Evolutionary conservation across 2,888 invertebrate genomes (phyloP), one percentile per base, ranked within the genome.

Genomic region (Pyrrhia umbra): DNA sequence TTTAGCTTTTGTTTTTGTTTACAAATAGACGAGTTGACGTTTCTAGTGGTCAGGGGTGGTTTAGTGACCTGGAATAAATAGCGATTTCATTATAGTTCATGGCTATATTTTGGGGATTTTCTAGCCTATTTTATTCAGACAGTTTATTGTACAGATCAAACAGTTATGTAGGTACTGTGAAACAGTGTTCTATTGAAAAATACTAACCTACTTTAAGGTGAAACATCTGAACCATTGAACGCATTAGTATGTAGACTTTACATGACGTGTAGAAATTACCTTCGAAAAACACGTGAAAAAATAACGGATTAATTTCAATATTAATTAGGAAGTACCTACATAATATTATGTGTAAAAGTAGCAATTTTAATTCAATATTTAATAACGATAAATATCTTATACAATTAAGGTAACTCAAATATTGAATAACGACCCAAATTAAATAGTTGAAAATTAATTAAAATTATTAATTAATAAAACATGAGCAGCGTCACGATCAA

Each of bases 1-100:
- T 70, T 50, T 37, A 13, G 30, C 34, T 20, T 42, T 40, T 27
- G 57, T 54, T 69, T 70, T 57, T 46, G 62, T 69, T 70, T 64
- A 69, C 52, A 54, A 64, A 54, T 43, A 68, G 9, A 13, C 13
- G 16, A 2, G 6, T 1, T 27, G 9, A 6, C 6, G 16, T 51
- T 34, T 18, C 6, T 54, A 30, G 25, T 51, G 18, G 20, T 23
- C 8, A 34, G 16, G 21, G 21, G 27, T 39, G 39, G 59, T 67
- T 68, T 20, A 52, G 25, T 60, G 60, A 67, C 16, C 43, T 52
- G 58, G 25, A 54, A 49, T 34, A 45, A 18, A 37, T 18, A 3
- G 23, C 2, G 9, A 10, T 5, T 13, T 37, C 8, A 0, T 8
- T 2, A 0, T n/a, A 34, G 5, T n/a, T n/a, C 13, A 34, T 34